Evolutionary conservation across 2,888 invertebrate genomes (phyloP).

Genomic region (Eupithecia vulgata): DNA sequence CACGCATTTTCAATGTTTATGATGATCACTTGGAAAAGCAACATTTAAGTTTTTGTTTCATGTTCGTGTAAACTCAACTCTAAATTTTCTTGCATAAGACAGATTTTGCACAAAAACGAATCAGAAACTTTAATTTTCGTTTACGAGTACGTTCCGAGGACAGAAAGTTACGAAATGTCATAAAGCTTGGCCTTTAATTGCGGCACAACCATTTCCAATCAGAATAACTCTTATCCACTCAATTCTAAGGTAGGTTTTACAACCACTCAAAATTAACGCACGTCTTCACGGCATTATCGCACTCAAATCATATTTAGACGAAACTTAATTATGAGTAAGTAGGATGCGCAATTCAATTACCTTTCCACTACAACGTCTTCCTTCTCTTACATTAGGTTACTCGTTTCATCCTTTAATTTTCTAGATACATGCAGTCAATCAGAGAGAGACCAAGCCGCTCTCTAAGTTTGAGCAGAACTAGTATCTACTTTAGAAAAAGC

Average conservation of each 20-base stretch:
- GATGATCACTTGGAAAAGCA: neutral
- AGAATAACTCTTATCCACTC: neutral
- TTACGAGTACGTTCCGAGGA: no score
- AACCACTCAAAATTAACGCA: neutral
- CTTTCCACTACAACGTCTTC: neutral
- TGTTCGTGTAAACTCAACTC: no score
- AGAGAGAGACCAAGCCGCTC: neutral
- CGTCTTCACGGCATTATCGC: neutral
- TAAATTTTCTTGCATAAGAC: no score
- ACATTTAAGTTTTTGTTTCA: no score
- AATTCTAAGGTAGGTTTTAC: neutral
- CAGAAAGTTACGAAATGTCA: neutral
- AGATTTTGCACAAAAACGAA: no score
- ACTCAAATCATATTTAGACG: neutral
- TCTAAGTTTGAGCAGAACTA: neutral
- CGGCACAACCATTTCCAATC: neutral
- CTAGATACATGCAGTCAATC: neutral
- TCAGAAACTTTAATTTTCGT: no score
- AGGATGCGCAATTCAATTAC: neutral
- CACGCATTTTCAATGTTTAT: neutral
- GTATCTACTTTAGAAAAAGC: neutral
- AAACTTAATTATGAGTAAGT: conserved; percentile 1
- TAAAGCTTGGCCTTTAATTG: neutral
- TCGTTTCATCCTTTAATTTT: neutral
- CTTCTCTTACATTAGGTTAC: neutral